These are phyloP conservation scores for Nothocercus nigrocapillus DNA, from an alignment of 2,113 vertebrate genomes.

Conservation along the genomic window DNA sequence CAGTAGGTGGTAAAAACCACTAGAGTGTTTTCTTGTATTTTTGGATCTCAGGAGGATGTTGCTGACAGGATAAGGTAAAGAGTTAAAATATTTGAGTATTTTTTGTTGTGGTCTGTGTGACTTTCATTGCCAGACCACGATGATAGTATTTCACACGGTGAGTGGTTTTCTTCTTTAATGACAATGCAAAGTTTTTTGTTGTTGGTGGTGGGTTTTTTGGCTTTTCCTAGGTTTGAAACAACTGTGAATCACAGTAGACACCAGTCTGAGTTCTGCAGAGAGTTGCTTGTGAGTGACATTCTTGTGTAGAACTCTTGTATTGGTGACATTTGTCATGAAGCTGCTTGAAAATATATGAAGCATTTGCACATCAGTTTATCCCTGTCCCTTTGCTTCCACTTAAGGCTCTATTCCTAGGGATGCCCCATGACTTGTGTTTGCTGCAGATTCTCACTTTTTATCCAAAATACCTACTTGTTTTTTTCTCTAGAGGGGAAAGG, in stretches of 20 bases:
- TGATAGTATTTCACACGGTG: background rate
- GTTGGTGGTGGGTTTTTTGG: too few relatives aligned
- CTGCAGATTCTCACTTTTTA: background rate
- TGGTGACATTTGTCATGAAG: background rate
- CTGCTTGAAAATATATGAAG: background rate
- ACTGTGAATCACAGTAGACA: background rate
- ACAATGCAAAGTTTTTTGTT: background rate
- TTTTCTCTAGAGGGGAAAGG: fast-evolving
- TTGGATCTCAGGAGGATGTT: background rate
- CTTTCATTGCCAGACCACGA: background rate
- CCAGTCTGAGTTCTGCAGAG: background rate
- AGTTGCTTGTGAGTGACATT: background rate
- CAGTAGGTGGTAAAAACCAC: background rate
- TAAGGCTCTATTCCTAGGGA: background rate
- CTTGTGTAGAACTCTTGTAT: background rate
- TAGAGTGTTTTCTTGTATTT: slow-evolving; percentile 5
- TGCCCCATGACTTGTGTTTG: background rate
- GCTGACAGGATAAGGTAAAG: background rate
- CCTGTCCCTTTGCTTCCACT: background rate
- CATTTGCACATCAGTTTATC: background rate
- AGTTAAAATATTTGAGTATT: background rate
- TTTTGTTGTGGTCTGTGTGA: background rate
- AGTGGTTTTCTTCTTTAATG: background rate
- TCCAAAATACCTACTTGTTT: background rate
- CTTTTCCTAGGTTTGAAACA: background rate